Evolutionary conservation across 1,140 invertebrate genomes (phyloP).

Genomic region (Diprion similis): DNA sequence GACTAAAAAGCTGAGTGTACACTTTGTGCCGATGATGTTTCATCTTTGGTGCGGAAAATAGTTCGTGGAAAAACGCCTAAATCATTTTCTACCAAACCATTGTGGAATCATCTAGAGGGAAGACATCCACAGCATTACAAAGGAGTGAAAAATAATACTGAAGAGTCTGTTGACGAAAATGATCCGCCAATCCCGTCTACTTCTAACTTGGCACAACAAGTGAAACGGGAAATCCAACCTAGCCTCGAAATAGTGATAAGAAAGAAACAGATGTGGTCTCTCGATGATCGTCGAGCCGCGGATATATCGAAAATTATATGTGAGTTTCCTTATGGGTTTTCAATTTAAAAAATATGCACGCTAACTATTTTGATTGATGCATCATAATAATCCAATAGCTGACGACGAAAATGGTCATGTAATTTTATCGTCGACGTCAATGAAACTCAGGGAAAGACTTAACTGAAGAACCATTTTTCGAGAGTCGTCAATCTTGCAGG

Average conservation of each 20-base stretch:
- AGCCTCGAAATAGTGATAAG: background rate
- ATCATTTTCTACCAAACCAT: background rate
- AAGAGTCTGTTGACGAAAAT: slow-evolving; percentile 1
- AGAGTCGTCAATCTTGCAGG: no score
- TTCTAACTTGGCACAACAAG: background rate
- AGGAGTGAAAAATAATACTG: background rate
- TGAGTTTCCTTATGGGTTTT: background rate
- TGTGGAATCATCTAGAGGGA: slow-evolving; percentile 2
- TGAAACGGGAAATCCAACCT: background rate
- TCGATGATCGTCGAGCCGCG: background rate
- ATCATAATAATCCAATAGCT: background rate
- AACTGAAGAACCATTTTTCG: no score
- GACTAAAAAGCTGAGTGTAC: background rate
- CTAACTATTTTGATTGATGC: background rate
- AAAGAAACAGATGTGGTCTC: slow-evolving; percentile 2
- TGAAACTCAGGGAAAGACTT: no score
- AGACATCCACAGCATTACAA: background rate
- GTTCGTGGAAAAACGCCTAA: background rate
- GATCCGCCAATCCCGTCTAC: background rate
- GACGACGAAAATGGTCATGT: no score
- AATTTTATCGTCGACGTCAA: no score
- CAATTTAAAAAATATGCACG: background rate
- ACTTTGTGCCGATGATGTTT: background rate
- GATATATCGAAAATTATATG: background rate
- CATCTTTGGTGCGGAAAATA: background rate